Evolutionary conservation across 2,797 vertebrate species (phyloP).

Genomic region (Cheirogaleus major): DNA sequence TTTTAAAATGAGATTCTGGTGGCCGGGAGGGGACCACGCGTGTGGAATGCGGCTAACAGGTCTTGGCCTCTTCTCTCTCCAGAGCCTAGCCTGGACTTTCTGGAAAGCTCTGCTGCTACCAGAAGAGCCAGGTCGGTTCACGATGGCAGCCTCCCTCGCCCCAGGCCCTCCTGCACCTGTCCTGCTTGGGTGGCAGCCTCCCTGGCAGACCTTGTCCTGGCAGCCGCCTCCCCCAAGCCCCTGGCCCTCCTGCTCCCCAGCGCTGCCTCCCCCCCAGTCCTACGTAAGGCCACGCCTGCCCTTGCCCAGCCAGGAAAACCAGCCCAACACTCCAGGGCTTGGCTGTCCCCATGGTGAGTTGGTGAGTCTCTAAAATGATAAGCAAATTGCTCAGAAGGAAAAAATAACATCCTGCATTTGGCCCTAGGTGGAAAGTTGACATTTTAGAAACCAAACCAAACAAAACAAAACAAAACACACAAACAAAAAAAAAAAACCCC

Average conservation of each 20-base stretch:
- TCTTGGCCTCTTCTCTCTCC: constrained; percentile 53
- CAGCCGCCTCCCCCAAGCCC: not conserved
- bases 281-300: fast-evolving
- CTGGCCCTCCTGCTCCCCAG: fast-evolving
- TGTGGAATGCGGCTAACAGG: constrained; percentile 78
- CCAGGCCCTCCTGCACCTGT: not conserved
- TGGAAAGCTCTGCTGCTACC: not conserved
- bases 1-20: constrained; percentile 70
- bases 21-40: constrained; percentile 73
- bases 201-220: fast-evolving
- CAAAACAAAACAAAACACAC: not conserved
- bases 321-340: not conserved
- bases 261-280: fast-evolving
- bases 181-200: fast-evolving
- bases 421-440: not conserved
- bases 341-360: not conserved
- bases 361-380: not conserved
- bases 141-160: not conserved
- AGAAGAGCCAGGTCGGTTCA: not conserved
- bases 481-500: not conserved
- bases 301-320: not conserved
- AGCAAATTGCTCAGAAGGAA: not conserved
- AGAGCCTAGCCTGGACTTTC: constrained; percentile 52
- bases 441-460: not conserved
- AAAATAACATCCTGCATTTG: not conserved